A percentile compares a stretch with the other conserved stretches of the same genome.
phyloP scores from a whole-genome alignment of 2,113 vertebrate genomes.

The Xyliphius kryptos region DNA sequence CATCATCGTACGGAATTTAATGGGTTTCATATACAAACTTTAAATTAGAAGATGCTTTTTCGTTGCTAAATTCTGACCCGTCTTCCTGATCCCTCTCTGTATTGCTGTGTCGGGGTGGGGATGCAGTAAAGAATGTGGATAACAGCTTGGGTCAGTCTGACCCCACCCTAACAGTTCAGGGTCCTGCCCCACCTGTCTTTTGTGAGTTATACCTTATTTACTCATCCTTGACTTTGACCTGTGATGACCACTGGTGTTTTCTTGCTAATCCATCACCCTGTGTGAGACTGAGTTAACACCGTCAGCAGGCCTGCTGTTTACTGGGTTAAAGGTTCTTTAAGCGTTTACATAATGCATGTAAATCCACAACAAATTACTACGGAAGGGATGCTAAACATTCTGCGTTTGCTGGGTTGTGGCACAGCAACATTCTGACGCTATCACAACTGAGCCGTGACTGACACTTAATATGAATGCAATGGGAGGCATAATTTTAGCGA shows the following conservation, averaged over 20 bases:
- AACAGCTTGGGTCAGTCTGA: conserved; percentile 61
- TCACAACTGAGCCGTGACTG: too few relatives aligned
- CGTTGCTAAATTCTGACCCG: not conserved
- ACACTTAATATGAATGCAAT: too few relatives aligned
- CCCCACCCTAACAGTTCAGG: conserved; percentile 47
- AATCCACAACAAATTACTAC: too few relatives aligned
- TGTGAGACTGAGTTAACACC: not conserved
- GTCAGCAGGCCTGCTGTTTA: not conserved
- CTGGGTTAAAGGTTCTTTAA: not conserved
- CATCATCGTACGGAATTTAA: too few relatives aligned
- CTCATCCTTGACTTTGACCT: conserved; percentile 8
- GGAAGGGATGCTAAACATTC: too few relatives aligned
- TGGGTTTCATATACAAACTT: too few relatives aligned
- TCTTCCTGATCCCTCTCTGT: not conserved
- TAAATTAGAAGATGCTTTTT: too few relatives aligned
- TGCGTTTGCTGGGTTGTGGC: too few relatives aligned
- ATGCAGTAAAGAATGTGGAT: conserved; percentile 61
- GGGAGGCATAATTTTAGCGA: not conserved
- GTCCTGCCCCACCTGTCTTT: conserved; percentile 53
- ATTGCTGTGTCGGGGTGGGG: conserved; percentile 22
- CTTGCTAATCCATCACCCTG: conserved; percentile 9
- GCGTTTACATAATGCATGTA: too few relatives aligned
- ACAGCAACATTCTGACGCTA: too few relatives aligned
- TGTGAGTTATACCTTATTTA: conserved; percentile 58
- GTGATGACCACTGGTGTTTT: not conserved